A percentile compares a stretch with the other conserved stretches of the same genome.
These are phyloP conservation scores for Tachuris rubrigastra DNA, from an alignment of 2,113 vertebrate genomes.

Conservation along the genomic window DNA sequence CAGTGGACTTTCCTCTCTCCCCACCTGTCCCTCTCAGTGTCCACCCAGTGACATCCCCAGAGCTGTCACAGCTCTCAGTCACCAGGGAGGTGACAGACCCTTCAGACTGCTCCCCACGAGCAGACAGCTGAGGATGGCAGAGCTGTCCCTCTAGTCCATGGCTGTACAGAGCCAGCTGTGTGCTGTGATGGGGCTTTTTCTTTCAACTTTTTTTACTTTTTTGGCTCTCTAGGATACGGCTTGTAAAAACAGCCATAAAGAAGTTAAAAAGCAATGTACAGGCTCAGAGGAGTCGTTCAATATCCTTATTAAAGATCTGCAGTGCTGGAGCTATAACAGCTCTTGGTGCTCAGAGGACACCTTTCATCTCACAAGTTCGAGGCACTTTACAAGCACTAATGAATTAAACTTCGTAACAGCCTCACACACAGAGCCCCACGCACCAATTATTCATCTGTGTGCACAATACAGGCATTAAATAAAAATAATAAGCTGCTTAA, in stretches of 20 bases:
- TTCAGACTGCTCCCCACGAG: neutral
- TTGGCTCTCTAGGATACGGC: neutral
- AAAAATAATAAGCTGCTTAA: slow-evolving; percentile 53
- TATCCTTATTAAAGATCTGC: slow-evolving; percentile 24
- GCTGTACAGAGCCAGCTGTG: neutral
- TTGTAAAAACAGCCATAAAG: slow-evolving; percentile 38
- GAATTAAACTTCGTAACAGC: slow-evolving; percentile 49
- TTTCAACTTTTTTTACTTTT: neutral
- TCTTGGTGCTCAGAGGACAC: slow-evolving; percentile 42
- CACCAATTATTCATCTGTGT: slow-evolving; percentile 16
- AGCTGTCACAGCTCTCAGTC: neutral
- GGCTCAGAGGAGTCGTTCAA: slow-evolving; percentile 36
- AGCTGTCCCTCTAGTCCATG: accelerated
- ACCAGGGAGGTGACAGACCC: neutral
- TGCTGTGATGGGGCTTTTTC: neutral
- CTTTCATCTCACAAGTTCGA: slow-evolving; percentile 31
- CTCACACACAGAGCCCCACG: neutral
- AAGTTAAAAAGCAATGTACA: slow-evolving; percentile 29
- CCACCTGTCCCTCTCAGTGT: neutral
- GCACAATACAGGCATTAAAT: slow-evolving; percentile 21
- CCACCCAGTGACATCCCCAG: neutral
- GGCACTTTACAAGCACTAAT: slow-evolving; percentile 39
- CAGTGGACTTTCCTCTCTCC: neutral
- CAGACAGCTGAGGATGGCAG: neutral
- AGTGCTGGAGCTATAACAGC: slow-evolving; percentile 5